Evolutionary conservation across 1,140 invertebrate genomes (phyloP), one percentile per base, ranked within the genome.

Genomic region (Oedothorax gibbosus): DNA sequence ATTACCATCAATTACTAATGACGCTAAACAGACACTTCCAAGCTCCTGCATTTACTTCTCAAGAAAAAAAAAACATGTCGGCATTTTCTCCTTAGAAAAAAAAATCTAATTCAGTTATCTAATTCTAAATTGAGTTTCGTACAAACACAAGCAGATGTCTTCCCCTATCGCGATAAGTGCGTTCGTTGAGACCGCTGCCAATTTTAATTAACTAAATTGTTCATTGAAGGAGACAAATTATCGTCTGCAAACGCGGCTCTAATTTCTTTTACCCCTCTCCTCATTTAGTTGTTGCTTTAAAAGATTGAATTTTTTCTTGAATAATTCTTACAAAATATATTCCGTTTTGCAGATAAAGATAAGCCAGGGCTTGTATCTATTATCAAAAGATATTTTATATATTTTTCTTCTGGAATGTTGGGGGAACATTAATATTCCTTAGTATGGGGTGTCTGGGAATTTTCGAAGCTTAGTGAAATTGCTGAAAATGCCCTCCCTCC

Each of bases 341-440:
- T 51, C 50, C 54, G 69, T 53, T 71, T 54, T n/a, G 54, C 20
- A 71, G 69, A 71, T 71, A 71, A 71, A 15, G n/a, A 71, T 71
- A 71, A n/a, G 50, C 15, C 35, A 35, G 35, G 35, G 50, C 50
- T 51, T 71, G 50, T 71, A 71, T 71, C 69, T 71, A 53, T 71
- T 51, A 71, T 71, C 72, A 56, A 57, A 75, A 57, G 54, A 57
- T 60, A 21, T 57, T 20, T n/a, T 14, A 4, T 50, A 35, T 18
- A 71, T 68, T 56, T 56, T 79, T 56, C 51, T 68, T 79, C 65
- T 14, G 50, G 21, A 20, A 49, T 50, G 80, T 73, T 35, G 64
- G 18, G 15, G 57, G 10, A 73, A 53, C 80, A 82, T 82, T 82
- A 82, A 82, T 82, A 82, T 82, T 82, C 68, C 54, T 73, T 82